These are phyloP conservation scores for Flexamia atlantica DNA, from an alignment of 2,888 invertebrate genomes.

Conservation along the genomic window DNA sequence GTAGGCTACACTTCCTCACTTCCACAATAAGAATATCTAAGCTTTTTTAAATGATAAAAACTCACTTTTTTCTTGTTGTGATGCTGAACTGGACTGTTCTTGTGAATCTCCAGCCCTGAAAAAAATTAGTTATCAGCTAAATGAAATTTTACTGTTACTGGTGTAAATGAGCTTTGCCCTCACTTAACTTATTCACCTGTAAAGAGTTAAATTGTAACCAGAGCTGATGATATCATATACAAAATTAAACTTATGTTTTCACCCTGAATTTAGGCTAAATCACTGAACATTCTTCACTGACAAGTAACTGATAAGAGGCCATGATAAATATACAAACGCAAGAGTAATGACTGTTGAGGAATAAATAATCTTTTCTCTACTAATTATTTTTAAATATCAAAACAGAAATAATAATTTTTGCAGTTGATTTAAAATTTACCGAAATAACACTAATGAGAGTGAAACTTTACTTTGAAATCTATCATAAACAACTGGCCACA, in stretches of 20 bases:
- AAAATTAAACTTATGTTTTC: neutral
- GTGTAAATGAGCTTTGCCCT: no score
- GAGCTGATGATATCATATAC: neutral
- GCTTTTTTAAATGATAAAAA: neutral
- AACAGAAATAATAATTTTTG: no score
- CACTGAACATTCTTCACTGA: neutral
- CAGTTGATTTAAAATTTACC: no score
- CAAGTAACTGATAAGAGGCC: neutral
- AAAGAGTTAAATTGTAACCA: neutral
- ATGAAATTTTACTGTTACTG: no score
- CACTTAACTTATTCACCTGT: no score
- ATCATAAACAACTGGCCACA: no score
- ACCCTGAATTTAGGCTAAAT: neutral
- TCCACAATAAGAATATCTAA: no score
- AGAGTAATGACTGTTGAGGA: neutral
- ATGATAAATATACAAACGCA: neutral
- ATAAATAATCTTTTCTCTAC: no score
- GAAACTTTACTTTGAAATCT: no score
- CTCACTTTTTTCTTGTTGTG: constrained; percentile 1
- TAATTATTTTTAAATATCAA: no score
- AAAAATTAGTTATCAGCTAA: neutral
- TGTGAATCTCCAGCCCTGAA: neutral
- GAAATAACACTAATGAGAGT: no score
- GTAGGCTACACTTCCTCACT: no score
- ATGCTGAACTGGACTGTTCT: neutral